Base-by-base conservation (phyloP, 2,797 vertebrate species). In the Erithacus rubecula region DNA sequence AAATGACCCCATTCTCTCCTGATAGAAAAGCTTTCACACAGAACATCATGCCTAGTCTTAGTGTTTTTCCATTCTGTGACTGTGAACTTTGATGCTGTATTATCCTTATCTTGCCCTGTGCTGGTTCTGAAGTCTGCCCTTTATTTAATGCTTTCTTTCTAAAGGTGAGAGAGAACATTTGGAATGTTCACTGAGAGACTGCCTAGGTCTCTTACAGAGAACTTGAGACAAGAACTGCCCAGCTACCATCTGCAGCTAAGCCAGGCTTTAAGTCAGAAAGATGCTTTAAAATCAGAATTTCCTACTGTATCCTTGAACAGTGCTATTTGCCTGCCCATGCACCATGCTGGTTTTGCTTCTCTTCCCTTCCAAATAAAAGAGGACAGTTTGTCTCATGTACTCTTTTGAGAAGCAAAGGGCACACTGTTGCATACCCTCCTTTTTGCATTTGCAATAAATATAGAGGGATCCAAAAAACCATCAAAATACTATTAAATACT, bases 1-100 rank as follows among this genome's bases (percentile, higher is more conserved):
- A 92, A 87, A 78, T 49, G 55, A 76, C 55, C n/a, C 37, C 60
- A 52, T 76, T 59, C 41, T 80, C 27, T 84, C 34, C 27, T 83
- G 43, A 69, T 22, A 46, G 24, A 69, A 89, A 67, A 43, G 49
- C 43, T 89, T 92, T 72, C 44, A 56, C 47, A 47, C 3, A 41
- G 32, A 37, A 51, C 43, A 69, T 65, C 51, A 21, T 65, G 87
- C 62, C 36, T 76, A 43, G 21, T 75, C 84, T 87, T 69, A 52
- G 91, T 90, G 64, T 91, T 97, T 93, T 96, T 93, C 93, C 89
- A 58, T 91, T 94, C 87, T 52, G 55, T 72, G 64, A 64, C 81
- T 74, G n/a, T 76, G 63, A 63, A 56, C 76, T 94, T 83, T 72
- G 55, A 75, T 69, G 62, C 19, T 60, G 29, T 67, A 36, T 63